Evolutionary conservation across 2,888 invertebrate species (phyloP).

Genomic region (Meganola albula): DNA sequence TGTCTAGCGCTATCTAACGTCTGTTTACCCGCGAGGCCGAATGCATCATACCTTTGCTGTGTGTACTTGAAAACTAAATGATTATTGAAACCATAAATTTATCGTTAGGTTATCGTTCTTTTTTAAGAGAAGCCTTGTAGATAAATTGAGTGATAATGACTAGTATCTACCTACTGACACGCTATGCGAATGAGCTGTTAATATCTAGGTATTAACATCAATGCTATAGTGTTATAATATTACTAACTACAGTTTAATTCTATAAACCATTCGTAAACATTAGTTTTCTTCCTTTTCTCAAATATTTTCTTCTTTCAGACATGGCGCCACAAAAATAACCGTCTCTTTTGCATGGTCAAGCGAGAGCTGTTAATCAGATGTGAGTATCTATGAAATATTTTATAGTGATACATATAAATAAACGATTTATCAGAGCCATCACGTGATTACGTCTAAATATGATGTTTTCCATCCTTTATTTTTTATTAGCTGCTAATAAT

Average conservation of each 20-base stretch:
- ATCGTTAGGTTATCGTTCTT: conserved; percentile 43
- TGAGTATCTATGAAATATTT: too few species aligned
- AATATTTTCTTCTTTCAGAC: too few species aligned
- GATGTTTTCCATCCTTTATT: too few species aligned
- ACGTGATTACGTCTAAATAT: too few species aligned
- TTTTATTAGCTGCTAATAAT: too few species aligned
- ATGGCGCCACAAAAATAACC: conserved; percentile 56
- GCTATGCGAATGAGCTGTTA: conserved; percentile 14
- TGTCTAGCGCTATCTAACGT: conserved; percentile 75
- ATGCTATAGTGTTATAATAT: conserved; percentile 8
- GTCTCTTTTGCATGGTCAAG: conserved; percentile 48
- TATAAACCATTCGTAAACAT: too few species aligned
- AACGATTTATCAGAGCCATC: too few species aligned
- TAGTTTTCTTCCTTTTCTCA: conserved; percentile 18
- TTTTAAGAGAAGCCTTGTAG: conserved; percentile 46
- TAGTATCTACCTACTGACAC: conserved; percentile 26
- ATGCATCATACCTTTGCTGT: conserved; percentile 70
- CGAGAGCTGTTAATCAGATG: conserved; percentile 50
- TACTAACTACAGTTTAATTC: too few species aligned
- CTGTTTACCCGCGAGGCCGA: conserved; percentile 74
- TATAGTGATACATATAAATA: too few species aligned
- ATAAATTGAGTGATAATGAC: conserved; percentile 45
- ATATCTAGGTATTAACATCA: conserved; percentile 17
- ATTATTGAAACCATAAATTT: conserved; percentile 56
- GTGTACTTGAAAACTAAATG: conserved; percentile 55